phyloP scores from a whole-genome alignment of 1,140 invertebrate genomes.

The Macrosteles quadrilineatus region DNA sequence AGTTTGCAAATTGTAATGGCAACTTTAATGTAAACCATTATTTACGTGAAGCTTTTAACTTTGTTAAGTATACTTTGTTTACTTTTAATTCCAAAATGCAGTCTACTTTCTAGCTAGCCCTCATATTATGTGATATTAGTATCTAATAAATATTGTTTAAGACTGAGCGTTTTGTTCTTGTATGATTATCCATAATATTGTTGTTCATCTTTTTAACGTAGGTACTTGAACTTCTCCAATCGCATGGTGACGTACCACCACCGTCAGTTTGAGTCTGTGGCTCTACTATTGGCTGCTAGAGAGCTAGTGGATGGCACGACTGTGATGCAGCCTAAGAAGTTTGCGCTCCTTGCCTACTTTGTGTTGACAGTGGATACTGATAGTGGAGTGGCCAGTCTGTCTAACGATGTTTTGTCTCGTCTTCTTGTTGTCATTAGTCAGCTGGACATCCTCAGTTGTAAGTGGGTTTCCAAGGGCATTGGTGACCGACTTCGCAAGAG shows the following conservation, averaged over 20 bases:
- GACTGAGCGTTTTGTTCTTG: too few relatives aligned
- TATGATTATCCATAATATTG: too few relatives aligned
- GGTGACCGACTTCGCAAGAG: too few relatives aligned
- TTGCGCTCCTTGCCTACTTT: neutral
- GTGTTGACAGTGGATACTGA: neutral
- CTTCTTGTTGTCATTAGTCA: neutral
- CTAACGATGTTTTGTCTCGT: neutral
- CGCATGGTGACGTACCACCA: neutral
- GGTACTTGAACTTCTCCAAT: neutral
- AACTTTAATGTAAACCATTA: too few relatives aligned
- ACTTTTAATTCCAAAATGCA: too few relatives aligned
- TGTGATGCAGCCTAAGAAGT: neutral
- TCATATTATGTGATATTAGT: too few relatives aligned
- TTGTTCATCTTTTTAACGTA: too few relatives aligned
- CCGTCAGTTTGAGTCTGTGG: neutral
- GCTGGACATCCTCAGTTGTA: neutral
- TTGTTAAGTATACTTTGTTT: too few relatives aligned
- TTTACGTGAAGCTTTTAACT: too few relatives aligned
- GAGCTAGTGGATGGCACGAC: constrained; percentile 1
- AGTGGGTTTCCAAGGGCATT: neutral
- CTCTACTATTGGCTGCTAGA: neutral
- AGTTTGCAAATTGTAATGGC: too few relatives aligned
- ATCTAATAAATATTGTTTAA: too few relatives aligned
- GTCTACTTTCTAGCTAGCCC: too few relatives aligned
- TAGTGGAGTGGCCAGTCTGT: neutral